Evolutionary conservation across 2,113 vertebrate genomes (phyloP).

Genomic region (Euleptes europaea): DNA sequence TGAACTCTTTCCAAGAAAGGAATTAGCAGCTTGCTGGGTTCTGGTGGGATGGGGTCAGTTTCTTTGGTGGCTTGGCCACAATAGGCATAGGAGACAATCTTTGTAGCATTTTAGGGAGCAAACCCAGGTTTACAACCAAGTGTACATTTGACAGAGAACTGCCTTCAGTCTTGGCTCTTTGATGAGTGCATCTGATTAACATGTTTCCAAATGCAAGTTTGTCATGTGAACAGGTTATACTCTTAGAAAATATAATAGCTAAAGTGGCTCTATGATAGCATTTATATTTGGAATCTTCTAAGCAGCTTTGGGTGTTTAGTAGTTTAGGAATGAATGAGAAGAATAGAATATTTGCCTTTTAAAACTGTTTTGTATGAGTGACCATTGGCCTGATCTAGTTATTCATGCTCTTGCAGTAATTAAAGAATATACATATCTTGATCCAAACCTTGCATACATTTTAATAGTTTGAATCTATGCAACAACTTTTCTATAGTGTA

Average conservation of each 20-base stretch:
- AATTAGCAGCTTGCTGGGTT: too few relatives aligned
- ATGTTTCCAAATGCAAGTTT: background rate
- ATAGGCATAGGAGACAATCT: too few relatives aligned
- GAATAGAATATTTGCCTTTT: background rate
- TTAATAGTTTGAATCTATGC: background rate
- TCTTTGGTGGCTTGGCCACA: too few relatives aligned
- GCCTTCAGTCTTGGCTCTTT: background rate
- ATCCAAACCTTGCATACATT: background rate
- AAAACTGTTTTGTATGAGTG: background rate
- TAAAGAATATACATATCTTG: background rate
- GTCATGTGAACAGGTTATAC: too few relatives aligned
- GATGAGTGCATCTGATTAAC: background rate
- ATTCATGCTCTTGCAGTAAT: background rate
- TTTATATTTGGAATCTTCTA: background rate
- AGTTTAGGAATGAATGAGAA: background rate
- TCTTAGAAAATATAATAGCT: background rate
- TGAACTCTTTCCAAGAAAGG: too few relatives aligned
- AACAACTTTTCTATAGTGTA: background rate
- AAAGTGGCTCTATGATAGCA: background rate
- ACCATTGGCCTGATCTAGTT: background rate
- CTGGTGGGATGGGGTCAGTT: too few relatives aligned
- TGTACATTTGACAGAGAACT: background rate
- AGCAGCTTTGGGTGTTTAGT: background rate
- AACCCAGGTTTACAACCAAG: background rate
- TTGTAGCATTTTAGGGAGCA: background rate